These are phyloP conservation scores for Mizuhopecten yessoensis DNA, from an alignment of 1,140 invertebrate genomes.

Conservation along the genomic window DNA sequence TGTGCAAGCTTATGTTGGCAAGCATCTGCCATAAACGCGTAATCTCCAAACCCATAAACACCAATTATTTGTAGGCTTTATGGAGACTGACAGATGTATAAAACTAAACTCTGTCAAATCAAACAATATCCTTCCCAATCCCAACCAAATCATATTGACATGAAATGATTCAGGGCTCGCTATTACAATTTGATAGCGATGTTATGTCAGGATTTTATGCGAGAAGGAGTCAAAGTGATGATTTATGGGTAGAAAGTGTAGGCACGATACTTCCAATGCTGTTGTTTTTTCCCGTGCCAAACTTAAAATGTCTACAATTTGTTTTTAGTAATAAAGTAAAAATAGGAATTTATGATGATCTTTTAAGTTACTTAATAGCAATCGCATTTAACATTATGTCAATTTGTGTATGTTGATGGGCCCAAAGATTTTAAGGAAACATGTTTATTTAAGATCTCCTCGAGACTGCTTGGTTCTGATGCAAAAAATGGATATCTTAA, in stretches of 20 bases:
- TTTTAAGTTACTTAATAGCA: background rate
- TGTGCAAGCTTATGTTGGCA: conserved; percentile 18
- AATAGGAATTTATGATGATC: background rate
- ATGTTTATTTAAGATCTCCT: no score
- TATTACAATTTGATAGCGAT: background rate
- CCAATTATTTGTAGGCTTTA: conserved; percentile 39
- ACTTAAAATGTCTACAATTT: background rate
- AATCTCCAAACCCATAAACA: background rate
- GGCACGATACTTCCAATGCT: background rate
- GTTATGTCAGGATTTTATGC: background rate
- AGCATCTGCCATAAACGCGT: background rate
- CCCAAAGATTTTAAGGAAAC: background rate
- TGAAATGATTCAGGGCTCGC: conserved; percentile 9
- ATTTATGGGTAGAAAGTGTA: background rate
- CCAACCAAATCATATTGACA: background rate
- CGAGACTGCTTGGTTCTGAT: no score
- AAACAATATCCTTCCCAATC: conserved; percentile 33
- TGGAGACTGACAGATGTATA: conserved; percentile 11
- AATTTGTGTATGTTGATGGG: background rate
- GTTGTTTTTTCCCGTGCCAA: background rate
- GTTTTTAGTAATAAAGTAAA: background rate
- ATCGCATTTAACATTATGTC: background rate
- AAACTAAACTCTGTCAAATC: conserved; percentile 9
- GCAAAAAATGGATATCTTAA: no score
- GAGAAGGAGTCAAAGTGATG: background rate